Base-by-base conservation (phyloP, 2,113 vertebrate species). In the Corynorhinus townsendii region DNA sequence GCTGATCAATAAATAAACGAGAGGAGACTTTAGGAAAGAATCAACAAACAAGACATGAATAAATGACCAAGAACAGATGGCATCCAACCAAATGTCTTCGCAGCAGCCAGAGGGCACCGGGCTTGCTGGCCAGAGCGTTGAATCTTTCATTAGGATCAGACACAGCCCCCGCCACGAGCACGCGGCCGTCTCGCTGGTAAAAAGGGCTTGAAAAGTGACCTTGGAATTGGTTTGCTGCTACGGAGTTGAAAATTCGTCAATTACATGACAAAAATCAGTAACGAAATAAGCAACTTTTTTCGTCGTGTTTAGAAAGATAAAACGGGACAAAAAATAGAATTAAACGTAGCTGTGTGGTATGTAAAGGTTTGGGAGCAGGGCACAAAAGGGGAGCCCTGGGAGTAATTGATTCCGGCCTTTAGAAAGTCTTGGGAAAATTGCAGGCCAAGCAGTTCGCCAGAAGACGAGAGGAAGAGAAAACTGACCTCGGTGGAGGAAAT, bases 1-100 rank as follows among this genome's bases (percentile, higher is more conserved):
- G 80, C 4, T 80, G 93, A 95, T 93, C 91, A 80, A 96, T 95
- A 93, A 95, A 71, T 72, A 84, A 87, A 76, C 80, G 28, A 86
- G 73, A 94, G 75, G 49, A 90, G 83, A 43, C 73, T 91, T 79
- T 62, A 94, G 86, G 94, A 94, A 96, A 91, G 96, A 89, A 94
- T 80, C 89, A 94, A 93, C 82, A 95, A 95, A 94, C 72, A 95
- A 96, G 93, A 86, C 96, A 96, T 96, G 96, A 96, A 97, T 97
- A 97, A 96, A 96, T 96, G 92, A 95, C 95, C 89, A 93, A 96
- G 94, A 97, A 96, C 95, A 94, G 94, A 95, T 96, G 96, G 96
- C 95, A 84, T 66, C 64, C 82, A 93, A 96, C 89, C 95, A 95
- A 95, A 94, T 93, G 86, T 96, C 96, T 95, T 76, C n/a, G 86